Conservation (phyloP, 1,140 invertebrate species). For the Ceratina japonica region DNA sequence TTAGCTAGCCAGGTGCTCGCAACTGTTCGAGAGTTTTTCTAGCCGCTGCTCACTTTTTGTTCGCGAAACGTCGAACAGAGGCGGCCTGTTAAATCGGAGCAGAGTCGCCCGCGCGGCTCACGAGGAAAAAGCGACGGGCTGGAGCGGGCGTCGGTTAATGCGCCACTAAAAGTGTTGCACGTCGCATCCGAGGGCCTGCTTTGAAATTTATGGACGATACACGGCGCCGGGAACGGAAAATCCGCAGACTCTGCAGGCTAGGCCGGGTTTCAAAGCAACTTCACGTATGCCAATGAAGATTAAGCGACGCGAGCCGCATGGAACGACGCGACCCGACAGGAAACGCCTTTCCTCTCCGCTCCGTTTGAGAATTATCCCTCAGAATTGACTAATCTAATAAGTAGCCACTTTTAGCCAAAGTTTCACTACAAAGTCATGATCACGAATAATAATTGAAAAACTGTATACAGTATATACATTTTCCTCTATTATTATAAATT, state of each 20-base stretch:
- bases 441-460: too few relatives aligned
- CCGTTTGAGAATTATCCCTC: too few relatives aligned
- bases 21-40: slow-evolving; percentile 2
- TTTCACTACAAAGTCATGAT: too few relatives aligned
- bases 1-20: not conserved
- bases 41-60: not conserved
- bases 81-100: slow-evolving; percentile 1
- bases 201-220: slow-evolving; percentile 56
- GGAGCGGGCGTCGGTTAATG: slow-evolving; percentile 36
- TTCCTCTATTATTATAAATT: too few relatives aligned
- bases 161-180: slow-evolving; percentile 51
- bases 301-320: slow-evolving; percentile 26
- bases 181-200: slow-evolving; percentile 42
- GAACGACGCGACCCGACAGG: not conserved
- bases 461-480: too few relatives aligned
- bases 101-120: not conserved
- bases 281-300: slow-evolving; percentile 57
- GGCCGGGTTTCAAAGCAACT: slow-evolving; percentile 43
- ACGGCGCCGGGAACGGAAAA: slow-evolving; percentile 24
- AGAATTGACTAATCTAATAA: too few relatives aligned
- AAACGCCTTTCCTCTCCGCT: too few relatives aligned
- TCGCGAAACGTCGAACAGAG: slow-evolving; percentile 14
- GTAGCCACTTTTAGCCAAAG: too few relatives aligned
- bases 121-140: not conserved
- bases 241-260: slow-evolving; percentile 29